These are phyloP conservation scores for Lithodes maja DNA, from an alignment of 2,888 invertebrate genomes.

Conservation along the genomic window DNA sequence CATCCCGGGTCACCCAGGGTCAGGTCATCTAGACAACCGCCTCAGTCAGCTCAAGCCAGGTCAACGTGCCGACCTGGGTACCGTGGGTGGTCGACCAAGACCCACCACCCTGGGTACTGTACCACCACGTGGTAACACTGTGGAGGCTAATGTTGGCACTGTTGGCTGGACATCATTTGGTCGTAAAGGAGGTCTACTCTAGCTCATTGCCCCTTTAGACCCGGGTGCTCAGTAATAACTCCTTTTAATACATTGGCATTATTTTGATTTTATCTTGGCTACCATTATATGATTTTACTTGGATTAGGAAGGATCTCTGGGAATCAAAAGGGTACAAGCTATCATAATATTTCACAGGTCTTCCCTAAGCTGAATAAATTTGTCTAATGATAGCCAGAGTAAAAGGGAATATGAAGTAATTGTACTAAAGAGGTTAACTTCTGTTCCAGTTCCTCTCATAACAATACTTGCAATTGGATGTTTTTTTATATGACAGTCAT, in stretches of 20 bases:
- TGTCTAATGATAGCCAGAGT: no score
- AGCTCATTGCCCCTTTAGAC: constrained; percentile 12
- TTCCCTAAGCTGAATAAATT: no score
- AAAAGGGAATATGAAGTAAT: no score
- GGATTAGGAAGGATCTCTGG: no score
- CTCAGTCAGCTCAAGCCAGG: constrained; percentile 67
- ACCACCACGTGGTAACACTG: constrained; percentile 30
- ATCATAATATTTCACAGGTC: no score
- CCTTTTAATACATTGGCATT: not conserved
- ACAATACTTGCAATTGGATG: not conserved
- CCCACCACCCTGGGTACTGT: constrained; percentile 53
- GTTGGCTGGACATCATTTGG: constrained; percentile 68
- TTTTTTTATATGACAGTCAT: not conserved
- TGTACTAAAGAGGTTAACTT: no score
- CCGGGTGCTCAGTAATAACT: constrained; percentile 44
- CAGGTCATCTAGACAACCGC: constrained; percentile 65
- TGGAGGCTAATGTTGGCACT: constrained; percentile 64
- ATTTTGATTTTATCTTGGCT: no score
- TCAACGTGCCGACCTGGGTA: constrained; percentile 69
- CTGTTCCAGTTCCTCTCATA: not conserved
- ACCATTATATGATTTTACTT: no score
- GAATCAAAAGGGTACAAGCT: no score
- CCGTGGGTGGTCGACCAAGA: constrained; percentile 63
- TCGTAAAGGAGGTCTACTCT: constrained; percentile 69
- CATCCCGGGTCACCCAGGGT: constrained; percentile 68